These are phyloP conservation scores for Vulpes lagopus DNA, from an alignment of 2,113 vertebrate species.

Conservation along the genomic window DNA sequence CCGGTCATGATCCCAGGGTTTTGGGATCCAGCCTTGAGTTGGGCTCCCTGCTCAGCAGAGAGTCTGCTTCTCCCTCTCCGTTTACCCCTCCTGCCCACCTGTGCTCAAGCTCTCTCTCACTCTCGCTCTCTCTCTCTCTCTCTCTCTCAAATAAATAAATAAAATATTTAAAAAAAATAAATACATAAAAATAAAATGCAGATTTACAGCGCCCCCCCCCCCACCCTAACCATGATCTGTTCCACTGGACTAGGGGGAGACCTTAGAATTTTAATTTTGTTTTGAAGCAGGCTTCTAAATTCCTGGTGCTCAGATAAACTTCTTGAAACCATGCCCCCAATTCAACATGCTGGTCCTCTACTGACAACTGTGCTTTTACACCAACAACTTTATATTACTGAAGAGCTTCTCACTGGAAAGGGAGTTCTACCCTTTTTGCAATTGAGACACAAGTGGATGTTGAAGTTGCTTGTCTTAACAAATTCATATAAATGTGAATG, in stretches of 20 bases:
- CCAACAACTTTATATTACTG: neutral
- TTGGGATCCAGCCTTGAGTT: too few relatives aligned
- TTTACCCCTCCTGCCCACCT: too few relatives aligned
- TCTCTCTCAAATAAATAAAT: too few relatives aligned
- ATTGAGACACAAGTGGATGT: neutral
- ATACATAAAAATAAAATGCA: neutral
- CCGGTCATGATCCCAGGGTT: too few relatives aligned
- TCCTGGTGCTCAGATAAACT: neutral
- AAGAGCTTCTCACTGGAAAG: neutral
- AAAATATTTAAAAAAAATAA: too few relatives aligned
- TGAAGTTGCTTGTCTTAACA: neutral
- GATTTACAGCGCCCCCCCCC: neutral
- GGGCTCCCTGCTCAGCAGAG: too few relatives aligned
- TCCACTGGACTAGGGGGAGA: neutral
- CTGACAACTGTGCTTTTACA: neutral
- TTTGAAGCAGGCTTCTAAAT: neutral
- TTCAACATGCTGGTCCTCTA: neutral
- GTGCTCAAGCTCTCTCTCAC: too few relatives aligned
- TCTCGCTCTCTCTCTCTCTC: too few relatives aligned
- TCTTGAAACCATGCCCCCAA: neutral
- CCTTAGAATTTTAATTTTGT: neutral
- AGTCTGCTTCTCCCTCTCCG: too few relatives aligned
- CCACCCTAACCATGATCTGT: neutral
- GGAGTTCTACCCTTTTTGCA: neutral
- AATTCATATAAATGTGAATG: neutral